Evolutionary conservation across 2,113 vertebrate species (phyloP).

Genomic region (Castor canadensis): DNA sequence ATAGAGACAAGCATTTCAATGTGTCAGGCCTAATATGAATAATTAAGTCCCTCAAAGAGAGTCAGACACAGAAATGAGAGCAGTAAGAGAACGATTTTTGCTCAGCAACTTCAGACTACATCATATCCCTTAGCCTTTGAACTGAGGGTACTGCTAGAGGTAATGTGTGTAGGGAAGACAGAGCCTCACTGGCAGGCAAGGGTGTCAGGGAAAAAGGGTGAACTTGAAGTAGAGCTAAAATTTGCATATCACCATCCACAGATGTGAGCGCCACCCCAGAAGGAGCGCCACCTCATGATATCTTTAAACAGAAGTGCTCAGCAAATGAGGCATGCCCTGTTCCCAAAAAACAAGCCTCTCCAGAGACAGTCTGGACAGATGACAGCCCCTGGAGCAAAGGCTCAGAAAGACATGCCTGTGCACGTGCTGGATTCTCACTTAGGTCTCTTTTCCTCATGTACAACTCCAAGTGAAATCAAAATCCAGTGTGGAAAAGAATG

Average conservation of each 20-base stretch:
- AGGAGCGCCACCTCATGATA: not conserved
- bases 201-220: not conserved
- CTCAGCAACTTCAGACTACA: not conserved
- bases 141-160: not conserved
- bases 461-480: slow-evolving; percentile 27
- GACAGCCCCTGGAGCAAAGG: not conserved
- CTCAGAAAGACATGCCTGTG: not conserved
- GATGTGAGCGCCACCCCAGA: not conserved
- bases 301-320: not conserved
- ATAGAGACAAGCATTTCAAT: not conserved
- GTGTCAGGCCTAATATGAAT: not conserved
- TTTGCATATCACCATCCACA: too few species aligned
- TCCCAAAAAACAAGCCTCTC: not conserved
- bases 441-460: not conserved
- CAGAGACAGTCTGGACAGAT: not conserved
- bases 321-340: not conserved
- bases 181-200: not conserved
- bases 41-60: not conserved
- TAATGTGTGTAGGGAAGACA: not conserved
- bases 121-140: not conserved
- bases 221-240: not conserved
- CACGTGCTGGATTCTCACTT: not conserved
- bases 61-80: not conserved
- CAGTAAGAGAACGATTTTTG: not conserved
- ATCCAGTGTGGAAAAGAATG: not conserved